These are phyloP conservation scores for Ceriagrion tenellum DNA, from an alignment of 2,888 invertebrate genomes.

Conservation along the genomic window DNA sequence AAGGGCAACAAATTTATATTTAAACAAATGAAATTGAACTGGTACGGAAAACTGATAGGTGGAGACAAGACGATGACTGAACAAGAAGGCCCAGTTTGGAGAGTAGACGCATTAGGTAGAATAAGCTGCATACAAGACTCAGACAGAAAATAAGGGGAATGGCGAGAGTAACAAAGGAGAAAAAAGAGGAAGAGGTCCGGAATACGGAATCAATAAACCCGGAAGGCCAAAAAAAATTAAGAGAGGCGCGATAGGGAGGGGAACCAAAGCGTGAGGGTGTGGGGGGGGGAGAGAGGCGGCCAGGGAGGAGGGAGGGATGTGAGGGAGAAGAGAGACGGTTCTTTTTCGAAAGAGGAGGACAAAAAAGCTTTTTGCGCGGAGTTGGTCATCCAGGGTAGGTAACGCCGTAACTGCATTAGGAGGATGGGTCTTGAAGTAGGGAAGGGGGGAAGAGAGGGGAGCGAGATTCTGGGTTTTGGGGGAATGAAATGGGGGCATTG, in stretches of 20 bases:
- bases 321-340: not conserved
- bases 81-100: not conserved
- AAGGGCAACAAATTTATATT: too few species aligned
- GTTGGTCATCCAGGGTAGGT: constrained; percentile 61
- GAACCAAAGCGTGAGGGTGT: not conserved
- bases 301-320: not conserved
- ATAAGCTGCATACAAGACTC: not conserved
- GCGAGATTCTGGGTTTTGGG: too few species aligned
- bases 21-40: not conserved
- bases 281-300: not conserved
- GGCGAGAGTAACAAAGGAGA: not conserved
- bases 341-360: not conserved
- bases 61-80: too few species aligned
- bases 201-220: constrained; percentile 56
- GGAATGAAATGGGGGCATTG: too few species aligned
- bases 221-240: not conserved
- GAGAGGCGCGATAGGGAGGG: not conserved
- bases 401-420: constrained; percentile 65
- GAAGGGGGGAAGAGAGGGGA: not conserved
- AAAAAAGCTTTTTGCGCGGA: constrained; percentile 52
- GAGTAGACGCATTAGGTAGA: not conserved
- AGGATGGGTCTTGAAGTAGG: not conserved
- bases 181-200: not conserved
- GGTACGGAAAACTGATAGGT: too few species aligned
- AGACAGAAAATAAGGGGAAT: not conserved